Percentiles rank a stretch among this genome's conserved stretches.
Conservation (phyloP, 2,888 invertebrate genomes). For the Embidobia sp. region DNA sequence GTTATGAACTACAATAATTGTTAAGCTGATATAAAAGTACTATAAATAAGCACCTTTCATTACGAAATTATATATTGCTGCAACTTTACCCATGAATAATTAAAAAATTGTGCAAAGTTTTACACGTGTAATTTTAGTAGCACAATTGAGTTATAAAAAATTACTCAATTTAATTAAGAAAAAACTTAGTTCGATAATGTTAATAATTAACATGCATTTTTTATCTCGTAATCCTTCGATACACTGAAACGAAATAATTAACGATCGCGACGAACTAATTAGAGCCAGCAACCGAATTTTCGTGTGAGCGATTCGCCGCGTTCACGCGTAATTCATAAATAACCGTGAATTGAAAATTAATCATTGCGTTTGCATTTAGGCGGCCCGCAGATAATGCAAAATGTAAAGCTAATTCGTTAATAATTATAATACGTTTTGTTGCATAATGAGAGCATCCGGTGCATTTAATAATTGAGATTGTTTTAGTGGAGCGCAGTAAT, state of each 20-base stretch:
- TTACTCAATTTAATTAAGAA: too few relatives aligned
- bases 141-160: too few relatives aligned
- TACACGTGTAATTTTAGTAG: too few relatives aligned
- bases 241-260: conserved; percentile 4
- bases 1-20: too few relatives aligned
- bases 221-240: background rate
- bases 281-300: conserved; percentile 11
- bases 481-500: conserved; percentile 34
- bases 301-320: conserved; percentile 12
- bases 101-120: too few relatives aligned
- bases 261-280: conserved; percentile 15
- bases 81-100: too few relatives aligned
- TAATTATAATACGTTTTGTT: conserved; percentile 41
- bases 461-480: conserved; percentile 41
- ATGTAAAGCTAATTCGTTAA: conserved; percentile 53
- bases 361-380: conserved; percentile 31
- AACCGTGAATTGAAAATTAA: conserved; percentile 45
- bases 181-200: too few relatives aligned
- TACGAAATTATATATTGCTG: too few relatives aligned
- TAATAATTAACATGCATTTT: background rate
- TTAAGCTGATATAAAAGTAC: too few relatives aligned
- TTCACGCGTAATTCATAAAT: conserved; percentile 40
- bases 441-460: conserved; percentile 33
- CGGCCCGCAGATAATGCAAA: conserved; percentile 46
- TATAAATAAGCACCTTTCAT: too few relatives aligned